phyloP scores from a whole-genome alignment of 1,140 invertebrate species.

The Dreissena polymorpha region DNA sequence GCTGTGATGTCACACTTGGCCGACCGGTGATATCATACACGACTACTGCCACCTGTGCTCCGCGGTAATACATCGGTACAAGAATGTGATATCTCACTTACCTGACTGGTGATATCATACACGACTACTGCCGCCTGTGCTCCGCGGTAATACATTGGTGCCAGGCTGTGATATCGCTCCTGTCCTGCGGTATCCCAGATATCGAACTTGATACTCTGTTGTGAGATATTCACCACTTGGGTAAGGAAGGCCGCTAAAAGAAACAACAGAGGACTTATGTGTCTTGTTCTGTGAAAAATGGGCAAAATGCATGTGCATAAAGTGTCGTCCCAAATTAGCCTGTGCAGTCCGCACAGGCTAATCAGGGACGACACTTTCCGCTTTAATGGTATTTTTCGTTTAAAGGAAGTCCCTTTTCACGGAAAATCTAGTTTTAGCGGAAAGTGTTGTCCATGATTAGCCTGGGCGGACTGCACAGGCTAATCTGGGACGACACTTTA shows the following conservation, averaged over 20 bases:
- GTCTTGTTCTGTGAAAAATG: too few relatives aligned
- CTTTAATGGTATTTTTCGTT: too few relatives aligned
- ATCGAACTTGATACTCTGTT: conserved; percentile 97
- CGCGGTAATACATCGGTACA: conserved; percentile 99
- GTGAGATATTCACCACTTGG: conserved; percentile 97
- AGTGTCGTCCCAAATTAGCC: too few relatives aligned
- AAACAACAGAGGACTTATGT: conserved; percentile 1
- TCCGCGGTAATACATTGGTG: conserved; percentile 99
- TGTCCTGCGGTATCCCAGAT: conserved; percentile 93
- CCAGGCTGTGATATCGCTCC: conserved; percentile 99
- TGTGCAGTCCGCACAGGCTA: too few relatives aligned
- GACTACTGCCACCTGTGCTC: conserved; percentile 98
- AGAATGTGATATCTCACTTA: conserved; percentile 88
- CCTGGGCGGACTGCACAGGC: too few relatives aligned
- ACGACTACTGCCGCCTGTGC: conserved; percentile 99
- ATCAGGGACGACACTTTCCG: too few relatives aligned
- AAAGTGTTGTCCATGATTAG: too few relatives aligned
- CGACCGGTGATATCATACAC: conserved; percentile 97
- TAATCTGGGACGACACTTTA: too few relatives aligned
- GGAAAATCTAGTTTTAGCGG: too few relatives aligned
- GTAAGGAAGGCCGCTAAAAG: conserved; percentile 97
- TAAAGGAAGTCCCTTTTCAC: too few relatives aligned
- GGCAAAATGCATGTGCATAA: too few relatives aligned
- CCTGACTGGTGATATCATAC: conserved; percentile 96
- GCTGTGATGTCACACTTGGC: too few relatives aligned